These are phyloP conservation scores for Siniperca undulata DNA, from an alignment of 2,797 vertebrate genomes.

Conservation along the genomic window DNA sequence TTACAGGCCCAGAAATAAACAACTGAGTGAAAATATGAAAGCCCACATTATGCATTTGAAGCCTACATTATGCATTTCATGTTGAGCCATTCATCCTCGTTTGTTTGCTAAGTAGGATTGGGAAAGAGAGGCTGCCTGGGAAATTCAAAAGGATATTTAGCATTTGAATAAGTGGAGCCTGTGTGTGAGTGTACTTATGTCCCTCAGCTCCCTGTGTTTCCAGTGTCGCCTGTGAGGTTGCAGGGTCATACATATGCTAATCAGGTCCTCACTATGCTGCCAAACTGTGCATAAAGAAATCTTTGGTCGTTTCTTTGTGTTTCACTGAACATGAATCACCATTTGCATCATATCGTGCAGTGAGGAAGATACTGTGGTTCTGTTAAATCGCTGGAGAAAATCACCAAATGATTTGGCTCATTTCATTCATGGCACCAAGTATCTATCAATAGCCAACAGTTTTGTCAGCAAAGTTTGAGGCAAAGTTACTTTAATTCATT, in stretches of 20 bases:
- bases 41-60: constrained; percentile 61
- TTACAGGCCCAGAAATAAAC: constrained; percentile 40
- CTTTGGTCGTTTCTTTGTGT: constrained; percentile 55
- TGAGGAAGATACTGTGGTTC: background rate
- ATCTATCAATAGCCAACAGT: background rate
- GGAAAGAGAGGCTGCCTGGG: constrained; percentile 73
- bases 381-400: constrained; percentile 17
- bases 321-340: constrained; percentile 48
- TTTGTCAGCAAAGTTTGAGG: background rate
- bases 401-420: background rate
- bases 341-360: constrained; percentile 24
- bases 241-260: constrained; percentile 84
- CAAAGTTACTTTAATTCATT: background rate
- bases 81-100: constrained; percentile 69
- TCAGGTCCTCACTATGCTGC: constrained; percentile 63
- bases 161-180: constrained; percentile 81
- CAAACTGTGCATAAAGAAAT: constrained; percentile 50
- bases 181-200: constrained; percentile 76
- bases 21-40: constrained; percentile 67
- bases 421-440: constrained; percentile 11
- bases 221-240: constrained; percentile 69
- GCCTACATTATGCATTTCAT: constrained; percentile 29
- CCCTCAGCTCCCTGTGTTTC: constrained; percentile 73
- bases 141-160: constrained; percentile 82
- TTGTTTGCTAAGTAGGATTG: constrained; percentile 77